Percentiles rank a stretch among this genome's conserved stretches.
phyloP scores from a whole-genome alignment of 2,888 invertebrate species.

The Meiosimyza platycephala region DNA sequence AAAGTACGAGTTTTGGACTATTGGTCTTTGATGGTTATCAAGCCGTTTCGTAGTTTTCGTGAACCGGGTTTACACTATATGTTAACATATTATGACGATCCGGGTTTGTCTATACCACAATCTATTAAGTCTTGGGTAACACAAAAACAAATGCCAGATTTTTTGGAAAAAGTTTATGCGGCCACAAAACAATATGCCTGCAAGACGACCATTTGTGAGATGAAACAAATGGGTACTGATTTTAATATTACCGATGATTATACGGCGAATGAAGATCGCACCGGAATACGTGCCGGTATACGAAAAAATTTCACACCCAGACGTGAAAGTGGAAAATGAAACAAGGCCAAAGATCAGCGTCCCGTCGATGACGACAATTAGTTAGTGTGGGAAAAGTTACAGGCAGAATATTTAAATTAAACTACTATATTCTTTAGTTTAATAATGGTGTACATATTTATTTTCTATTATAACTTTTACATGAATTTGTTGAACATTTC shows the following conservation, averaged over 20 bases:
- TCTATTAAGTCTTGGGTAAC: conserved; percentile 81
- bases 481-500: too few species aligned
- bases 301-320: too few species aligned
- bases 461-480: too few species aligned
- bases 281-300: too few species aligned
- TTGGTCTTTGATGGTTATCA: conserved; percentile 89
- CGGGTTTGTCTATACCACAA: conserved; percentile 80
- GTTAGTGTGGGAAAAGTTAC: too few species aligned
- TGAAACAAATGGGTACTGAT: conserved; percentile 52
- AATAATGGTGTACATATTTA: too few species aligned
- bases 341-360: too few species aligned
- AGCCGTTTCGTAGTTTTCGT: conserved; percentile 69
- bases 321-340: too few species aligned
- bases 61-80: conserved; percentile 74
- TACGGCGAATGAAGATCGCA: conserved; percentile 53
- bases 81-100: conserved; percentile 89
- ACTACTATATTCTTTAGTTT: too few species aligned
- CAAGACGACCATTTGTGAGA: conserved; percentile 64
- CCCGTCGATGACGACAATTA: too few species aligned
- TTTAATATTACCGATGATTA: conserved; percentile 58
- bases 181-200: conserved; percentile 75
- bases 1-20: conserved; percentile 83
- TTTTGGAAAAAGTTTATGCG: conserved; percentile 75
- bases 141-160: conserved; percentile 81
- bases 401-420: too few species aligned